phyloP scores from a whole-genome alignment of 2,797 vertebrate species.

The Centroberyx gerrardi region DNA sequence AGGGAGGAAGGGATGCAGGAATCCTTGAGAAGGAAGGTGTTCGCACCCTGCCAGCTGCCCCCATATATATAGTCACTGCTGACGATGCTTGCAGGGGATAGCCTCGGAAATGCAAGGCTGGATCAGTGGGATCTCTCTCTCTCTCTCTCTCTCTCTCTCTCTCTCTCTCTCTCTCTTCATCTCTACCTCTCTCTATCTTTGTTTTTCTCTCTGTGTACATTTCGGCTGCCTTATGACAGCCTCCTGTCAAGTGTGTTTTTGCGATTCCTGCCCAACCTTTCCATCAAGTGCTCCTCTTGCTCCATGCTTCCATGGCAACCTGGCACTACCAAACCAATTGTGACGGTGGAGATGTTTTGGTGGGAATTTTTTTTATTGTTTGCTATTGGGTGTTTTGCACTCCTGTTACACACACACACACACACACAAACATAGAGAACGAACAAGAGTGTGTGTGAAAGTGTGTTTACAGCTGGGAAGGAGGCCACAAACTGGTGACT shows the following conservation, averaged over 20 bases:
- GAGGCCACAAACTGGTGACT: neutral
- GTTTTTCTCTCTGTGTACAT: conserved; percentile 26
- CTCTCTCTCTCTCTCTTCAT: conserved; percentile 14
- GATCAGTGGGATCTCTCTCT: conserved; percentile 7
- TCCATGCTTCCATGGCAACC: conserved; percentile 70
- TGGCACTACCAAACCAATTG: conserved; percentile 36
- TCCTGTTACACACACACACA: neutral
- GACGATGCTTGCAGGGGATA: conserved; percentile 40
- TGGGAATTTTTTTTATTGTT: no score
- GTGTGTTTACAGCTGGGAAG: conserved; percentile 15
- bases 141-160: conserved; percentile 11
- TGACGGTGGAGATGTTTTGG: conserved; percentile 42
- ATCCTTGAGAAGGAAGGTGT: conserved; percentile 40
- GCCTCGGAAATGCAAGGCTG: conserved; percentile 33
- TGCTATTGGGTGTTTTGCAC: conserved; percentile 22
- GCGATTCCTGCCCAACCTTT: conserved; percentile 8
- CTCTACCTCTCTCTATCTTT: conserved; percentile 16
- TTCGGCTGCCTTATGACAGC: conserved; percentile 14
- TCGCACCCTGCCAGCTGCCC: conserved; percentile 29
- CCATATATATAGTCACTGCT: conserved; percentile 31
- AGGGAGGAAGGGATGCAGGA: conserved; percentile 28
- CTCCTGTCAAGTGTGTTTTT: conserved; percentile 30
- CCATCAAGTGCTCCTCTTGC: conserved; percentile 38
- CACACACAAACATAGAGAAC: conserved; percentile 9
- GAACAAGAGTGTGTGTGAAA: neutral